Base-by-base conservation (phyloP, 2,113 vertebrate species). In the Zosterops pallidus region DNA sequence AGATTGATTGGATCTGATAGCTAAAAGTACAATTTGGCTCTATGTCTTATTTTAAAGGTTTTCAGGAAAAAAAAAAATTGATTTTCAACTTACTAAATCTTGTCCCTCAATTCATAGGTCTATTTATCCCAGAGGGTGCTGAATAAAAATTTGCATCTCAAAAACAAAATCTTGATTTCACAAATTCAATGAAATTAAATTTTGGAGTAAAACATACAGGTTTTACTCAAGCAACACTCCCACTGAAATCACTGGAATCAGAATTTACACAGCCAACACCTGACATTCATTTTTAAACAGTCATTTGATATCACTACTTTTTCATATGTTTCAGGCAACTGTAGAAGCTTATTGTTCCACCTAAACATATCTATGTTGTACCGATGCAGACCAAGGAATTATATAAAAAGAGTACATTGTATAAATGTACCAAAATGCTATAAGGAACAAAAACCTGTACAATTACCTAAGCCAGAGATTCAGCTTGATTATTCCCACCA, bases 41-140 rank as follows among this genome's bases (percentile, higher is more conserved):
- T 41, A 74, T 9, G 47, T 24, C 52, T 59, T 89, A 62, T 28
- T 83, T 80, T 42, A 76, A 87, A 81, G 33, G 10, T 60, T 49
- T 86, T 67, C 9, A 78, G 29, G n/a, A n/a, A 14, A 55, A 69
- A 71, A 63, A 26, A 7, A 22, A 11, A 28, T 33, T 42, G 10
- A n/a, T 64, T 89, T 91, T 50, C 20, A 63, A 67, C 29, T 79
- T 41, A 21, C 37, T 89, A 46, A 47, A 35, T 71, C 25, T 86
- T 9, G 2, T 35, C 41, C 46, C 37, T 47, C n/a, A 33, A 33
- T 55, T 69, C 0, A 31, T 11, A 42, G 3, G 3, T n/a, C 39
- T n/a, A 14, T 39, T 80, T 50, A 7, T 63, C 80, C 92, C 33
- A 57, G 22, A 77, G 33, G 8, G 19, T 42, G 18, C 12, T 49